Base-by-base conservation (phyloP, 2,888 invertebrate species). In the Camptogramma bilineatum region DNA sequence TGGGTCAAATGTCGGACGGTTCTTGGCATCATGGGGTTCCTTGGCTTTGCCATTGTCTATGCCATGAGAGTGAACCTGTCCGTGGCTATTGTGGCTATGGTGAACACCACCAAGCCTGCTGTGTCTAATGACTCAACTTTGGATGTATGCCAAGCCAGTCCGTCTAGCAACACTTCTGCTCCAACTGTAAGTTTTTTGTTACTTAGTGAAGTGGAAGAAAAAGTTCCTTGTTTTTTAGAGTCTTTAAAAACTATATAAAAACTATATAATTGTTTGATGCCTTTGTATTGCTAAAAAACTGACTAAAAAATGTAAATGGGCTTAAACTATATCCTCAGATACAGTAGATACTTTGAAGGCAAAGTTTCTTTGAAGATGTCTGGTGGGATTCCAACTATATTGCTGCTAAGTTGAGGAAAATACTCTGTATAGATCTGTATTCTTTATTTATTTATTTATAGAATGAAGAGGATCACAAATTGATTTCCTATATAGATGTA, bases 1-100 rank as follows among this genome's bases (percentile, higher is more conserved):
- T 95, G 95, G 82, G 83, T 96, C 70, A 96, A 97, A 88, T 93
- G 96, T 60, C 94, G 97, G 39, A 95, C 96, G 78, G 95, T 97
- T 3, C 93, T 98, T 62, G 97, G 97, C 0, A 94, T 98, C 53
- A 94, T 98, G 92, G 97, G 97, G 16, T 98, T 98, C 81, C 92
- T 97, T 55, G 98, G 98, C 13, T 97, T 97, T 83, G 97, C 97
- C 64, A 96, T 97, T 81, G 97, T 97, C 3, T 98, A 98, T 87
- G 97, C 97, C 0, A 97, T 98, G 96, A 93, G 98, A 64, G 97
- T 98, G 0, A 98, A 98, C 86, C 93, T 99, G 34, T 98, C 98
- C 0, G 97, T 99, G 19, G 98, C 98, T 42, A 97, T 99, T 80
- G 98, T 99, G 31, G 98, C 98, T 31, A 99, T 99, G 99, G 97